phyloP scores from a whole-genome alignment of 2,888 invertebrate genomes.

The Argyra leucocephala region DNA sequence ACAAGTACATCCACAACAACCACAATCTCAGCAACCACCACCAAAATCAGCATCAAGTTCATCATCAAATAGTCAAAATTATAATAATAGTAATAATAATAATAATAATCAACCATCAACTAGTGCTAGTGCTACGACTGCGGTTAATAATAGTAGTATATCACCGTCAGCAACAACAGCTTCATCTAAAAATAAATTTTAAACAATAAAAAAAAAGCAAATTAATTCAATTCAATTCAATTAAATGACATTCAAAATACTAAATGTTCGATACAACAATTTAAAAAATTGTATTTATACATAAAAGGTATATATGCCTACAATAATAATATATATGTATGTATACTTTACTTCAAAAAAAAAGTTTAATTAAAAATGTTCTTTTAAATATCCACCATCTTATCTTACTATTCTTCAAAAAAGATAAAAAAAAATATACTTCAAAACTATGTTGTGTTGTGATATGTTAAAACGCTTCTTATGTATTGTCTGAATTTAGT shows the following conservation, averaged over 20 bases:
- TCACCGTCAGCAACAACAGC: neutral
- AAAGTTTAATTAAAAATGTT: too few species aligned
- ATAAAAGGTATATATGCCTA: too few species aligned
- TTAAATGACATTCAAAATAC: neutral
- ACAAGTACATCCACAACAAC: conserved; percentile 30
- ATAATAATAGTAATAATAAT: neutral
- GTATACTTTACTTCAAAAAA: too few species aligned
- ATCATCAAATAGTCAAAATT: neutral
- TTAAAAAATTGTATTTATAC: too few species aligned
- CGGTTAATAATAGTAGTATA: neutral
- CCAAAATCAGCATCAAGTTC: conserved; percentile 28
- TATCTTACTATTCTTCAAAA: too few species aligned
- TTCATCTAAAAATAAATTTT: neutral
- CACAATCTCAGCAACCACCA: conserved; percentile 29
- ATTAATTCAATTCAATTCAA: too few species aligned
- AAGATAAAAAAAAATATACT: too few species aligned
- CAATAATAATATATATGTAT: too few species aligned
- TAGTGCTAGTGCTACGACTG: neutral
- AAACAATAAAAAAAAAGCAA: neutral
- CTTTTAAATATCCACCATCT: too few species aligned
- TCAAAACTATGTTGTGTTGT: too few species aligned
- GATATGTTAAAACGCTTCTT: too few species aligned
- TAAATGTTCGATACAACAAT: neutral
- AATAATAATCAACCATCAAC: neutral
- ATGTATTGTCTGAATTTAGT: too few species aligned